These are phyloP conservation scores for Bombycilla garrulus DNA, from an alignment of 2,113 vertebrate species.

Conservation along the genomic window DNA sequence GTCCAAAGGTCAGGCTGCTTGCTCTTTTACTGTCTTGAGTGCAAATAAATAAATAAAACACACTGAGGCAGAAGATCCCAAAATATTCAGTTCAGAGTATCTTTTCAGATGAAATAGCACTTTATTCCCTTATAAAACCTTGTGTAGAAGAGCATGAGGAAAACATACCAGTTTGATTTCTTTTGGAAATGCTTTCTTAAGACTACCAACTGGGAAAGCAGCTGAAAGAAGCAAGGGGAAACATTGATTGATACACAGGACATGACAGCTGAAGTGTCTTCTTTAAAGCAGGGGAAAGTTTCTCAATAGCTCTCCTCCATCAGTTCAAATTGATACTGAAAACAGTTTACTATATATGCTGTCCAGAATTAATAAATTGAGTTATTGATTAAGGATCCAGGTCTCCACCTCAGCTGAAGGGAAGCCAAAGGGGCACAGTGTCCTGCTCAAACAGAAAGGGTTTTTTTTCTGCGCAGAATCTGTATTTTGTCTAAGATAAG, in stretches of 20 bases:
- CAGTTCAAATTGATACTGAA: background rate
- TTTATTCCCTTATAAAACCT: background rate
- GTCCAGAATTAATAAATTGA: constrained; percentile 25
- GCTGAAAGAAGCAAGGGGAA: constrained; percentile 30
- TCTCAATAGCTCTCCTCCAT: background rate
- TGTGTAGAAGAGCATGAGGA: background rate
- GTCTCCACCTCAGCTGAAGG: background rate
- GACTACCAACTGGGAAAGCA: background rate
- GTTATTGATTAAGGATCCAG: background rate
- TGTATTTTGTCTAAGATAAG: background rate
- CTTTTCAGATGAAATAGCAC: constrained; percentile 3
- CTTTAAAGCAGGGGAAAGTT: background rate
- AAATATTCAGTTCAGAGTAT: background rate
- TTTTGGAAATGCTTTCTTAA: constrained; percentile 14
- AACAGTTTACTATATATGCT: background rate
- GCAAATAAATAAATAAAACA: constrained; percentile 40
- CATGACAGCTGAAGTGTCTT: constrained; percentile 33
- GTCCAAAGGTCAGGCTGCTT: constrained; percentile 22
- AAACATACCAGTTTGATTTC: background rate
- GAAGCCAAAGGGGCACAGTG: background rate
- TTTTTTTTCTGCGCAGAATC: background rate
- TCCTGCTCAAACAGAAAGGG: background rate
- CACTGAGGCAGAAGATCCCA: background rate
- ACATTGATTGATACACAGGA: background rate
- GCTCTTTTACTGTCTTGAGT: constrained; percentile 6